Evolutionary conservation across 2,113 vertebrate genomes (phyloP).

Genomic region (Oxyura jamaicensis): DNA sequence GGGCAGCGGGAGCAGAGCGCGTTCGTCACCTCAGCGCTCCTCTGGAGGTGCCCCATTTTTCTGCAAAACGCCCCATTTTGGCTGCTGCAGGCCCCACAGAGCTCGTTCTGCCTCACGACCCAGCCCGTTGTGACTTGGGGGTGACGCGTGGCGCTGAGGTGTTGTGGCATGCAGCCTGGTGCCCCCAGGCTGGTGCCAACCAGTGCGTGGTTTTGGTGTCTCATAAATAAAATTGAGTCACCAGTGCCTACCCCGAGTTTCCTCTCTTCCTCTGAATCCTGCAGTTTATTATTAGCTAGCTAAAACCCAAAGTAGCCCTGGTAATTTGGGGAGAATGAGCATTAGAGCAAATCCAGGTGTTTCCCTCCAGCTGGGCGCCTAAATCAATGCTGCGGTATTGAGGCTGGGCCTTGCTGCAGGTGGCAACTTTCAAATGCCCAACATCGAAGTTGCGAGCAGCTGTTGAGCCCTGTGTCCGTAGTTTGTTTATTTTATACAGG

Average conservation of each 20-base stretch:
- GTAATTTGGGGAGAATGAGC: background rate
- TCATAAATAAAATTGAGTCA: accelerated
- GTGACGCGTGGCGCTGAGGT: background rate
- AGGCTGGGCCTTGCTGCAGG: conserved; percentile 1
- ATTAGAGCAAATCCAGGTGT: conserved; percentile 29
- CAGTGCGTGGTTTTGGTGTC: accelerated
- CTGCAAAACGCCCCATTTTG: no score
- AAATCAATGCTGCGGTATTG: background rate
- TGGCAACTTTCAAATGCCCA: conserved; percentile 5
- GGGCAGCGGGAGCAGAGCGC: no score
- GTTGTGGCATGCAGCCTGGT: background rate
- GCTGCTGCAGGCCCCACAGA: no score
- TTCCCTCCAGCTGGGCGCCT: conserved; percentile 38
- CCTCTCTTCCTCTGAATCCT: background rate
- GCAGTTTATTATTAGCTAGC: background rate
- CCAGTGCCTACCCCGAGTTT: background rate
- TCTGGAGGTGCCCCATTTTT: no score
- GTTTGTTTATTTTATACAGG: background rate
- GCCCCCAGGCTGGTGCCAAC: background rate
- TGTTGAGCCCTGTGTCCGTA: background rate
- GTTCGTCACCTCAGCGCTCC: no score
- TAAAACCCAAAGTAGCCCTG: background rate
- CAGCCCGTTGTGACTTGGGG: background rate
- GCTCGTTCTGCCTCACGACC: accelerated
- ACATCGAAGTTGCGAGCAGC: background rate